Conservation (phyloP, 2,797 vertebrate species). For the Chromobotia macracanthus region DNA sequence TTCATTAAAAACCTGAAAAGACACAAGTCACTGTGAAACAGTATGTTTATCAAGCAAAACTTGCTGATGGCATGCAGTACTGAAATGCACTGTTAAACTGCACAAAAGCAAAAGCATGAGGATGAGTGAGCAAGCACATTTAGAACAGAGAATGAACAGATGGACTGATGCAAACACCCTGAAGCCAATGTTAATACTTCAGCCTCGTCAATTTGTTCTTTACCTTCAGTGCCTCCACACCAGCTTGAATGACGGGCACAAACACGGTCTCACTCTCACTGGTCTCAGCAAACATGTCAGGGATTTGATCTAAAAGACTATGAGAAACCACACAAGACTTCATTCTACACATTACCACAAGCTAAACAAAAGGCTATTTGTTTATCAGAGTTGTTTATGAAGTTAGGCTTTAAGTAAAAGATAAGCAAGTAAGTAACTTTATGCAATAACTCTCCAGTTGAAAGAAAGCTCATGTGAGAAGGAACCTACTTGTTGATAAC, state of each 20-base stretch:
- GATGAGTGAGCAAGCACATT: not conserved
- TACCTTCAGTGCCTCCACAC: constrained; percentile 95
- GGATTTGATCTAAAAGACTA: constrained; percentile 96
- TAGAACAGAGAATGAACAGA: not conserved
- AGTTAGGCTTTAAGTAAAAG: not conserved
- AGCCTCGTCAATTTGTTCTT: constrained; percentile 31
- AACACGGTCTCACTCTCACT: constrained; percentile 95
- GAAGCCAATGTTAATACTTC: not conserved
- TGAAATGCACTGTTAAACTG: constrained; percentile 9
- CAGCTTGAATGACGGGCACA: constrained; percentile 92
- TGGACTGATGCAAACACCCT: not conserved
- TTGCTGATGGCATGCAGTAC: not conserved
- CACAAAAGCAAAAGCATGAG: not conserved
- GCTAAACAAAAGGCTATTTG: not conserved
- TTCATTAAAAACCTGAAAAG: not conserved
- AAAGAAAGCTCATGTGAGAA: not conserved
- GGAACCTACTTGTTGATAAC: constrained; percentile 88
- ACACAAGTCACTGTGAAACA: not conserved
- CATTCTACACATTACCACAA: not conserved
- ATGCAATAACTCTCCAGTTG: not conserved
- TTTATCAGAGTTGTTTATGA: not conserved
- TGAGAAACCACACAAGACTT: constrained; percentile 7
- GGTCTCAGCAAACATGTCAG: constrained; percentile 94
- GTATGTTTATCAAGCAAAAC: constrained; percentile 28
- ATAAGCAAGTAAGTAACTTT: not conserved